These are phyloP conservation scores for Mycalesis mineus DNA, from an alignment of 2,888 invertebrate species.

Conservation along the genomic window DNA sequence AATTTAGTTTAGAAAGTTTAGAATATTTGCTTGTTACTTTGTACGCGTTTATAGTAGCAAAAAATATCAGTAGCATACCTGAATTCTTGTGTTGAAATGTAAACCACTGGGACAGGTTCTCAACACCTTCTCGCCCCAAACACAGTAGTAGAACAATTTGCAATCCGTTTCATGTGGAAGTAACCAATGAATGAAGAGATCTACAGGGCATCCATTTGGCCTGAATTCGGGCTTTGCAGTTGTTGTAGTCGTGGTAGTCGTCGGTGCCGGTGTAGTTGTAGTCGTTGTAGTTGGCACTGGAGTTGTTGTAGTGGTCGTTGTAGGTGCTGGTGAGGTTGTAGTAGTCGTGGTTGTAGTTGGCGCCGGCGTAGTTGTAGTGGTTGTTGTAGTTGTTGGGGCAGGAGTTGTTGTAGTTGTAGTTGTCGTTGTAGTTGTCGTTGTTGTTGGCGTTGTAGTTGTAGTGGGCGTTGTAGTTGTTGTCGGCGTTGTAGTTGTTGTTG, in stretches of 20 bases:
- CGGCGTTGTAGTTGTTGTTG: slow-evolving; percentile 2
- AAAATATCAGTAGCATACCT: slow-evolving; percentile 39
- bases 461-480: background rate
- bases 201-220: slow-evolving; percentile 57
- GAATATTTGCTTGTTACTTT: no score
- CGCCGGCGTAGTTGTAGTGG: background rate
- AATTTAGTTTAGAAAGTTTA: no score
- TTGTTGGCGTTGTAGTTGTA: slow-evolving; percentile 1
- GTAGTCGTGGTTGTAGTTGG: slow-evolving; percentile 24
- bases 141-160: slow-evolving; percentile 59
- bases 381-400: background rate
- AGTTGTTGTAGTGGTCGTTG: slow-evolving; percentile 7
- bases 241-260: slow-evolving; percentile 2
- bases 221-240: slow-evolving; percentile 36
- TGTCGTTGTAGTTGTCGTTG: background rate
- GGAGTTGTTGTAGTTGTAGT: background rate
- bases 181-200: slow-evolving; percentile 54
- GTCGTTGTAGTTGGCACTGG: slow-evolving; percentile 16
- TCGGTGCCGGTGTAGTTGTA: slow-evolving; percentile 18
- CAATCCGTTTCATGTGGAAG: slow-evolving; percentile 52
- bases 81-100: slow-evolving; percentile 51
- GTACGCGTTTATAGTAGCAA: background rate
- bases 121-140: slow-evolving; percentile 47
- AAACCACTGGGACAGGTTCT: slow-evolving; percentile 40
- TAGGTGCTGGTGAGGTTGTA: slow-evolving; percentile 22